phyloP scores from a whole-genome alignment of 2,888 invertebrate genomes.

The Poecilus cupreus region DNA sequence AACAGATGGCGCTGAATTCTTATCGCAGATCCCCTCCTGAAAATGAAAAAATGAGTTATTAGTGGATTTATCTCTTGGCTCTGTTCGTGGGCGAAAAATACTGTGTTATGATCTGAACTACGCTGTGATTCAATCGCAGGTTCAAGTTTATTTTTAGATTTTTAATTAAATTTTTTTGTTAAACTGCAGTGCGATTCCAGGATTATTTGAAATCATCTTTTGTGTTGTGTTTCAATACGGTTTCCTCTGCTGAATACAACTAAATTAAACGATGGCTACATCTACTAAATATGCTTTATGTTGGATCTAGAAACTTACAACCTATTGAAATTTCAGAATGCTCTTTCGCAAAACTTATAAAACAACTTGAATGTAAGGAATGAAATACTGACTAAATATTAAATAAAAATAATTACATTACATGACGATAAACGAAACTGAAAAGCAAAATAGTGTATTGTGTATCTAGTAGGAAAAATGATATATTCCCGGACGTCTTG shows the following conservation, averaged over 20 bases:
- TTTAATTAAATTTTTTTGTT: conserved; percentile 9
- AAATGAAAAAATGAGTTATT: conserved; percentile 23
- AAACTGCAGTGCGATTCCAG: not conserved
- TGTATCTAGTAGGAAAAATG: too few relatives aligned
- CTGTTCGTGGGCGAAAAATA: not conserved
- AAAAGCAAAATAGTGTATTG: too few relatives aligned
- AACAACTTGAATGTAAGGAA: too few relatives aligned
- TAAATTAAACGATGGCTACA: too few relatives aligned
- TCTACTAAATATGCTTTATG: not conserved
- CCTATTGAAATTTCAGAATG: too few relatives aligned
- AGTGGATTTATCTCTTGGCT: not conserved
- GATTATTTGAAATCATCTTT: not conserved
- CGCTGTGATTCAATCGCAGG: not conserved
- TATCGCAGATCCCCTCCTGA: conserved; percentile 91
- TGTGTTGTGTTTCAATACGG: not conserved
- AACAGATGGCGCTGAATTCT: conserved; percentile 87
- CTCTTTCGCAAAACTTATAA: too few relatives aligned
- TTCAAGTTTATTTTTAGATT: not conserved
- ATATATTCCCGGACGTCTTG: too few relatives aligned
- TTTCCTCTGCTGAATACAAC: not conserved
- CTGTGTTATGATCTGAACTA: not conserved
- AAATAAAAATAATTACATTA: too few relatives aligned
- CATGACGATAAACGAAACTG: too few relatives aligned
- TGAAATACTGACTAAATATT: too few relatives aligned
- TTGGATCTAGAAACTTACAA: too few relatives aligned